A percentile compares a stretch with the other conserved stretches of the same genome.
Evolutionary conservation across 2,888 invertebrate genomes (phyloP).

Genomic region (Fabriciana adippe): DNA sequence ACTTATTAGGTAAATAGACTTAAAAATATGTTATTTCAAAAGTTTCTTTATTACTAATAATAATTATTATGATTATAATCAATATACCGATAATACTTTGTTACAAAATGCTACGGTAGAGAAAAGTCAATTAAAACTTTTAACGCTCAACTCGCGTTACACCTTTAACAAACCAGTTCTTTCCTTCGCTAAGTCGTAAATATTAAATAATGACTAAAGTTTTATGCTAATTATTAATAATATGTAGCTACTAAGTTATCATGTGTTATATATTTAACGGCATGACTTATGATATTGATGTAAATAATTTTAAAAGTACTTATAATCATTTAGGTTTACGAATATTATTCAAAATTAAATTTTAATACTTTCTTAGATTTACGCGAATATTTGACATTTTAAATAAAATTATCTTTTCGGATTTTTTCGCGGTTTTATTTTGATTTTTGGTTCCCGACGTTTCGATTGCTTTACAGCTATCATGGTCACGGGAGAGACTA

Average conservation of each 20-base stretch:
- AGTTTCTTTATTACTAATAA: too few species aligned
- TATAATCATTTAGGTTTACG: background rate
- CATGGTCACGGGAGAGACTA: too few species aligned
- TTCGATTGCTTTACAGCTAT: too few species aligned
- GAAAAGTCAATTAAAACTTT: constrained; percentile 19
- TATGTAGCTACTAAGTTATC: constrained; percentile 21
- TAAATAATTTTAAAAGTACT: constrained; percentile 6
- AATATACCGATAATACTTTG: background rate
- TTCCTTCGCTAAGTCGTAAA: constrained; percentile 7
- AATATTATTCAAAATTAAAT: background rate
- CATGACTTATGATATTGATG: constrained; percentile 17
- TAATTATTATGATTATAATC: background rate
- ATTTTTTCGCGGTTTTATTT: too few species aligned
- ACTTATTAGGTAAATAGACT: too few species aligned
- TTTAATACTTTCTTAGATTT: too few species aligned
- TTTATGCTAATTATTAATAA: constrained; percentile 18
- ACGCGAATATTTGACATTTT: too few species aligned
- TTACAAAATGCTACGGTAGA: constrained; percentile 3
- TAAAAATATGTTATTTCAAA: too few species aligned
- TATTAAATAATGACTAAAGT: constrained; percentile 15
- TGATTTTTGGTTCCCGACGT: too few species aligned
- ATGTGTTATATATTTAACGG: constrained; percentile 17
- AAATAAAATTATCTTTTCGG: too few species aligned
- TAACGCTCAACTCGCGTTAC: constrained; percentile 6
- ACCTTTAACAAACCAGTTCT: constrained; percentile 11